Percentiles rank a stretch among this genome's conserved stretches.
phyloP scores from a whole-genome alignment of 2,113 vertebrate species.

The Carassius carassius region DNA sequence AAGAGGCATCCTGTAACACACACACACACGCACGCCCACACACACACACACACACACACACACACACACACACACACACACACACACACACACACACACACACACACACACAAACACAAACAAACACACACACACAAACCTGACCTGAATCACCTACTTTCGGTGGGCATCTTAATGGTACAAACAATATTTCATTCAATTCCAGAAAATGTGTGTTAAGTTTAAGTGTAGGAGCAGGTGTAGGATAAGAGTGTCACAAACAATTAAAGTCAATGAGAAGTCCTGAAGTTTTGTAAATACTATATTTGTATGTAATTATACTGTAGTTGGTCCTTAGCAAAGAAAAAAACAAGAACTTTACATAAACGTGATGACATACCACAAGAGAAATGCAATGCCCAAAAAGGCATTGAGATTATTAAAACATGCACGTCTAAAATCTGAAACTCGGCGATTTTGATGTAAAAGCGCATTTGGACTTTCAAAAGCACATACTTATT shows the following conservation, averaged over 20 bases:
- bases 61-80: conserved; percentile 11
- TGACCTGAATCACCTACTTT: neutral
- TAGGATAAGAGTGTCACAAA: neutral
- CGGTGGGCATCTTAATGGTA: too few species aligned
- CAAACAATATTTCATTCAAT: neutral
- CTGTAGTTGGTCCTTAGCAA: neutral
- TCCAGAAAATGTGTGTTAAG: neutral
- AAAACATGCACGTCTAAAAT: neutral
- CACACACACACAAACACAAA: too few species aligned
- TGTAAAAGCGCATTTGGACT: neutral
- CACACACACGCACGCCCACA: too few species aligned
- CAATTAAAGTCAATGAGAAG: neutral
- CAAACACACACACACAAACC: conserved; percentile 14
- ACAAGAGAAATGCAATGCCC: neutral
- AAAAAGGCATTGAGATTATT: neutral
- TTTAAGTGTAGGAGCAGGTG: neutral
- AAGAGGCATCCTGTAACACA: too few species aligned
- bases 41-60: conserved; percentile 36
- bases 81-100: too few species aligned
- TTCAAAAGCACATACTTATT: conserved; percentile 14
- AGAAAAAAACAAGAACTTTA: neutral
- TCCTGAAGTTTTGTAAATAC: neutral
- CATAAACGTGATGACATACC: neutral
- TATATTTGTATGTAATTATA: neutral
- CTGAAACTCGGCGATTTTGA: neutral